phyloP scores from a whole-genome alignment of 2,113 vertebrate species.

The Sakesphorus luctuosus region DNA sequence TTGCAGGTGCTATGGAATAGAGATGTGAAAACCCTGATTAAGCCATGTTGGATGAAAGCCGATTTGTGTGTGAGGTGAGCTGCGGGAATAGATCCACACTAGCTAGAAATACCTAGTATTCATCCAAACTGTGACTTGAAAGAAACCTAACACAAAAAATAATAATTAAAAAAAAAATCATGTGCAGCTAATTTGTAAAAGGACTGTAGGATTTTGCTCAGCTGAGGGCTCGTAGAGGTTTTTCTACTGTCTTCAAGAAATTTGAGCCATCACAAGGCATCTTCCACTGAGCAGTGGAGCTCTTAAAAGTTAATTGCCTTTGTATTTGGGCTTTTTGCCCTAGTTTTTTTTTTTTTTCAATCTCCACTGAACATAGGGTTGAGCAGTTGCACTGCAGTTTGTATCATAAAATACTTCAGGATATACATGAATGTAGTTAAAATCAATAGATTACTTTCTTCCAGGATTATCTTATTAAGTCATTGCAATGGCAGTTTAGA shows the following conservation, averaged over 20 bases:
- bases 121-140: neutral
- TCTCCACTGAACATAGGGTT: neutral
- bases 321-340: neutral
- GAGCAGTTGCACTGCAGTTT: neutral
- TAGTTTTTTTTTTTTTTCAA: neutral
- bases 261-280: neutral
- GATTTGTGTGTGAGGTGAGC: neutral
- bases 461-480: neutral
- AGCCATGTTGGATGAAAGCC: neutral
- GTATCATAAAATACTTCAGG: neutral
- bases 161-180: neutral
- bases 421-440: rapidly evolving
- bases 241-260: neutral
- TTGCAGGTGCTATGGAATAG: neutral
- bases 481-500: neutral
- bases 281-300: neutral
- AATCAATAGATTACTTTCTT: neutral
- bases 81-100: neutral
- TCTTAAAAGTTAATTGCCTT: neutral
- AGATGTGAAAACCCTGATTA: neutral
- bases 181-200: neutral
- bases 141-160: neutral
- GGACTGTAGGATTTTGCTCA: neutral
- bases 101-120: neutral
- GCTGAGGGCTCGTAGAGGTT: neutral